A percentile compares a stretch with the other conserved stretches of the same genome.
Evolutionary conservation across 2,113 vertebrate species (phyloP).

Genomic region (Motacilla tschutschensis): DNA sequence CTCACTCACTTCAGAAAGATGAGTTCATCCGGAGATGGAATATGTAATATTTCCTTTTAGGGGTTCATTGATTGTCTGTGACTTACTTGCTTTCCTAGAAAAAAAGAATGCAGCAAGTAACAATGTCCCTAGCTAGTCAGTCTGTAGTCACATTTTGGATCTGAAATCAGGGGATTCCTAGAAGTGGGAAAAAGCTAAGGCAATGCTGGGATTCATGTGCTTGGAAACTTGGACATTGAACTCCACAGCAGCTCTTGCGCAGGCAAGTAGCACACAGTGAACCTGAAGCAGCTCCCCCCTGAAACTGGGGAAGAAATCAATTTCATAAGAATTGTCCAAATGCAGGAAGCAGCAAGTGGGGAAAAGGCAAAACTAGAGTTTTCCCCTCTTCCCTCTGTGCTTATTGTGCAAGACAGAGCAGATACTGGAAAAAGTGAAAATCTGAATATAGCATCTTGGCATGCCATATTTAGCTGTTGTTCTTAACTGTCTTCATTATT

Average conservation of each 20-base stretch:
- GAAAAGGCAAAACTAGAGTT: neutral
- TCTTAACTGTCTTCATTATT: neutral
- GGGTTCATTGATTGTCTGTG: neutral
- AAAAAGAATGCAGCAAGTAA: neutral
- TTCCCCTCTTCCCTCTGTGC: neutral
- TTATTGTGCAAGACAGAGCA: neutral
- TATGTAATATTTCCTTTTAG: conserved; percentile 23
- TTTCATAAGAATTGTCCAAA: neutral
- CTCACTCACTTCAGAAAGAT: neutral
- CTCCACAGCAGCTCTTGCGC: neutral
- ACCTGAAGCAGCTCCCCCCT: neutral
- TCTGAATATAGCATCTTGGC: neutral
- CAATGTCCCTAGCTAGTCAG: neutral
- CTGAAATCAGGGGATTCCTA: neutral
- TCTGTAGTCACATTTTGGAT: neutral
- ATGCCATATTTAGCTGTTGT: neutral
- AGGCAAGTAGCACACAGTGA: neutral
- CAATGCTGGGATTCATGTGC: neutral
- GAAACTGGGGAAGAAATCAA: neutral
- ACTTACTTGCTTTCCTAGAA: neutral
- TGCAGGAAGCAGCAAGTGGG: neutral
- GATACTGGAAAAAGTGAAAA: neutral
- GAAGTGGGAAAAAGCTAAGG: neutral
- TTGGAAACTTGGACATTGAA: neutral
- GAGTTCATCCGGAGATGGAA: neutral